These are phyloP conservation scores for Melieria omissa DNA, from an alignment of 2,888 invertebrate genomes.

Conservation along the genomic window DNA sequence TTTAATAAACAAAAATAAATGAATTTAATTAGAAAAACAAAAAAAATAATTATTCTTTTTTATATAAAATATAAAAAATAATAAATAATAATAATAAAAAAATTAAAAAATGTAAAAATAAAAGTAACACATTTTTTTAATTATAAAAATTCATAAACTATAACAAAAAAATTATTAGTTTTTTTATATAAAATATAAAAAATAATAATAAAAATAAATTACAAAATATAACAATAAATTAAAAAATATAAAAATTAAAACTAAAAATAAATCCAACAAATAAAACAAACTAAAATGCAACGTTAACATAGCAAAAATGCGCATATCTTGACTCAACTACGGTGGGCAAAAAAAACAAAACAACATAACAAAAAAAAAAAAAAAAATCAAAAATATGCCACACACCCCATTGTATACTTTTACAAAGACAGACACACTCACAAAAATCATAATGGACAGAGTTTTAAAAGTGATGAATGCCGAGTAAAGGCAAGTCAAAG, in stretches of 20 bases:
- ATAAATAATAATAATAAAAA: no score
- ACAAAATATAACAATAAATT: no score
- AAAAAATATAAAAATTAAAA: slow-evolving; percentile 1
- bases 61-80: no score
- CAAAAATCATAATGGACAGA: slow-evolving; percentile 26
- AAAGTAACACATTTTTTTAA: no score
- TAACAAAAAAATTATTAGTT: no score
- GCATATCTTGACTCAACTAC: slow-evolving; percentile 55
- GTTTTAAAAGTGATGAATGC: slow-evolving; percentile 12
- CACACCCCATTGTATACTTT: no score
- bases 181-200: neutral
- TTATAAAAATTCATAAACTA: no score
- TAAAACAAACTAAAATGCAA: slow-evolving; percentile 38
- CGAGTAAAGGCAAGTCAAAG: slow-evolving; percentile 38
- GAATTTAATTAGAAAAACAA: neutral
- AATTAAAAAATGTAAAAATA: no score
- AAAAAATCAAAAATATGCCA: neutral
- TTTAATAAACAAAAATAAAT: slow-evolving; percentile 11
- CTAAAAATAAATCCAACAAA: slow-evolving; percentile 37
- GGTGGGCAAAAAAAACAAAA: neutral
- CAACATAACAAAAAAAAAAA: neutral
- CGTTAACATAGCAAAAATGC: slow-evolving; percentile 60
- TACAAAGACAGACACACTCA: slow-evolving; percentile 28
- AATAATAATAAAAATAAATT: slow-evolving; percentile 34
- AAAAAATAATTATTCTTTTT: no score